A percentile compares a stretch with the other conserved stretches of the same genome.
These are phyloP conservation scores for Anthophora plumipes DNA, from an alignment of 2,888 invertebrate genomes.

Conservation along the genomic window DNA sequence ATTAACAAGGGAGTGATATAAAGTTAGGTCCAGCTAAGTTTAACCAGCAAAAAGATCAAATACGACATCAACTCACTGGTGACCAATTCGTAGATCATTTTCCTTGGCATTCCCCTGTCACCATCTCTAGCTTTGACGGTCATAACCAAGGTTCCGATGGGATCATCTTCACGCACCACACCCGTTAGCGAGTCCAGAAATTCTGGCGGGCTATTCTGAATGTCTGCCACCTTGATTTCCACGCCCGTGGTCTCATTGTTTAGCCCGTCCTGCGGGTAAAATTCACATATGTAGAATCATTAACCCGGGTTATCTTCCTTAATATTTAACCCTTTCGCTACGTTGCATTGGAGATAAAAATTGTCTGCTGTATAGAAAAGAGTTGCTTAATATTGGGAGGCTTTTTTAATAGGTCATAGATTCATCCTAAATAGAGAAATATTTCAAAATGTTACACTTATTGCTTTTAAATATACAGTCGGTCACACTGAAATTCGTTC, in stretches of 20 bases:
- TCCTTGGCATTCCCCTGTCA: conserved; percentile 92
- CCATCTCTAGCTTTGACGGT: conserved; percentile 93
- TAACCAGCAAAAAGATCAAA: neutral
- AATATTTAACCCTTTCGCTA: neutral
- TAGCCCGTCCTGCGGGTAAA: conserved; percentile 89
- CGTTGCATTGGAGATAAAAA: too few relatives aligned
- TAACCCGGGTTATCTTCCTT: neutral
- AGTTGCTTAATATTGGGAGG: too few relatives aligned
- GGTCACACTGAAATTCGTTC: too few relatives aligned
- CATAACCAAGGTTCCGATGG: conserved; percentile 92
- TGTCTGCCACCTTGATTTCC: conserved; percentile 92
- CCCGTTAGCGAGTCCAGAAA: conserved; percentile 93
- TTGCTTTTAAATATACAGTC: too few relatives aligned
- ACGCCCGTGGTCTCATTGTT: conserved; percentile 90
- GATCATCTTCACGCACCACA: conserved; percentile 92
- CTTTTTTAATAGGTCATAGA: too few relatives aligned
- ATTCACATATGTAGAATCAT: conserved; percentile 27
- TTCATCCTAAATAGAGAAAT: too few relatives aligned
- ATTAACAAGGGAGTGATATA: neutral
- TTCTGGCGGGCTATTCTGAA: conserved; percentile 94
- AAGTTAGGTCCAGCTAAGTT: neutral
- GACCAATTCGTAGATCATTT: conserved; percentile 91
- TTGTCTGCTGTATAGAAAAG: too few relatives aligned
- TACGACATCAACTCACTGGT: conserved; percentile 88
- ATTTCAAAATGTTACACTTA: too few relatives aligned